Conservation (phyloP, 2,888 invertebrate genomes). For the Synanthedon vespiformis region DNA sequence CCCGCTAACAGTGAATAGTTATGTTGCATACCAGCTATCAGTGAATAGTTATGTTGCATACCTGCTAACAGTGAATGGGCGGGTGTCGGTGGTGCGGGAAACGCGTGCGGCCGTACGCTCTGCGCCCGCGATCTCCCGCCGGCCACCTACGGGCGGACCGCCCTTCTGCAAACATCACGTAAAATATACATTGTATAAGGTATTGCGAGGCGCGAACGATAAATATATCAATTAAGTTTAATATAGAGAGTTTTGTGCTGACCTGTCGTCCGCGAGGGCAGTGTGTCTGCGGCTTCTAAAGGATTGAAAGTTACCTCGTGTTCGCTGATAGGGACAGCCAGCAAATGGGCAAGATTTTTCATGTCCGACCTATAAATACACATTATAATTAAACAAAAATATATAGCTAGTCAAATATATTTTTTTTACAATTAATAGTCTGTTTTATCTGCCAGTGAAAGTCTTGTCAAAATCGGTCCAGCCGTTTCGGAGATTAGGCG, state of each 20-base stretch:
- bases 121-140: slow-evolving; percentile 67
- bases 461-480: no score
- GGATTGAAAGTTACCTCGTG: slow-evolving; percentile 74
- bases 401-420: no score
- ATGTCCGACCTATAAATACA: slow-evolving; percentile 73
- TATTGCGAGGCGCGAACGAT: not conserved
- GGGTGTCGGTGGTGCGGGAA: slow-evolving; percentile 66
- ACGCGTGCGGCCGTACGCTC: slow-evolving; percentile 55
- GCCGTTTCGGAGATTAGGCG: no score
- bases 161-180: slow-evolving; percentile 39
- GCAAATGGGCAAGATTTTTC: slow-evolving; percentile 78
- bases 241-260: slow-evolving; percentile 1
- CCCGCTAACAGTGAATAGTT: slow-evolving; percentile 60
- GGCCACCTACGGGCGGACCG: slow-evolving; percentile 65
- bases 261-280: slow-evolving; percentile 70
- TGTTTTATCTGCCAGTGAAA: no score
- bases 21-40: slow-evolving; percentile 62
- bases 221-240: not conserved
- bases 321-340: slow-evolving; percentile 78
- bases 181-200: not conserved
- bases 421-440: no score
- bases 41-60: slow-evolving; percentile 16
- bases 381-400: not conserved
- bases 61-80: slow-evolving; percentile 73
- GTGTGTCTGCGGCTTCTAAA: slow-evolving; percentile 66